phyloP scores from a whole-genome alignment of 2,888 invertebrate genomes.

The Lasiommata megera region DNA sequence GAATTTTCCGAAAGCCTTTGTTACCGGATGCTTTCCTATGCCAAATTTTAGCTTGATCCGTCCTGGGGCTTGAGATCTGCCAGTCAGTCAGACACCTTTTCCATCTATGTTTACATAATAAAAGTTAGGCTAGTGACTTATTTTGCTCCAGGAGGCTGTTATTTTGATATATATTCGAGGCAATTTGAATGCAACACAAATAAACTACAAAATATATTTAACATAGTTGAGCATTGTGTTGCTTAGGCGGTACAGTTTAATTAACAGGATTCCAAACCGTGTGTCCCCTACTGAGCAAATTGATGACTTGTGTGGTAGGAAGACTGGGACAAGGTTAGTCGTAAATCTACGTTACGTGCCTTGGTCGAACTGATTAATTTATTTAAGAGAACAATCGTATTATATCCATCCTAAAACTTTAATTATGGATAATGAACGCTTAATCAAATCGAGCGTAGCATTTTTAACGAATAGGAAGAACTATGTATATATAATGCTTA shows the following conservation, averaged over 20 bases:
- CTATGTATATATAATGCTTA: too few relatives aligned
- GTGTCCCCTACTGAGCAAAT: slow-evolving; percentile 63
- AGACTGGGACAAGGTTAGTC: slow-evolving; percentile 45
- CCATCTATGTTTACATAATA: too few relatives aligned
- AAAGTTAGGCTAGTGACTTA: too few relatives aligned
- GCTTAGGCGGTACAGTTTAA: slow-evolving; percentile 71
- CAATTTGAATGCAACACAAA: background rate
- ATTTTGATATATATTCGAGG: too few relatives aligned
- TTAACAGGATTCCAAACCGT: slow-evolving; percentile 69
- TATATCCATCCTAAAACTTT: slow-evolving; percentile 54
- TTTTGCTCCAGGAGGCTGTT: too few relatives aligned
- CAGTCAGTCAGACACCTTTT: too few relatives aligned
- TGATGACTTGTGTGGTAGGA: slow-evolving; percentile 70
- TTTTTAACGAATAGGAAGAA: too few relatives aligned
- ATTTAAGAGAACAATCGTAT: slow-evolving; percentile 57
- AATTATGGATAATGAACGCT: slow-evolving; percentile 15
- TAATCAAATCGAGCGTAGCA: too few relatives aligned
- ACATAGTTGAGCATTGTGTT: slow-evolving; percentile 41
- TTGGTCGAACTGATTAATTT: slow-evolving; percentile 66
- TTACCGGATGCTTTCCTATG: too few relatives aligned
- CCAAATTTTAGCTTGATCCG: too few relatives aligned
- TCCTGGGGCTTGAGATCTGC: too few relatives aligned
- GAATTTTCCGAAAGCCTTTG: too few relatives aligned
- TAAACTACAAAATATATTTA: slow-evolving; percentile 5
- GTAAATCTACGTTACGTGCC: slow-evolving; percentile 67